phyloP scores from a whole-genome alignment of 2,888 invertebrate species.

The Cheilosia pagana region DNA sequence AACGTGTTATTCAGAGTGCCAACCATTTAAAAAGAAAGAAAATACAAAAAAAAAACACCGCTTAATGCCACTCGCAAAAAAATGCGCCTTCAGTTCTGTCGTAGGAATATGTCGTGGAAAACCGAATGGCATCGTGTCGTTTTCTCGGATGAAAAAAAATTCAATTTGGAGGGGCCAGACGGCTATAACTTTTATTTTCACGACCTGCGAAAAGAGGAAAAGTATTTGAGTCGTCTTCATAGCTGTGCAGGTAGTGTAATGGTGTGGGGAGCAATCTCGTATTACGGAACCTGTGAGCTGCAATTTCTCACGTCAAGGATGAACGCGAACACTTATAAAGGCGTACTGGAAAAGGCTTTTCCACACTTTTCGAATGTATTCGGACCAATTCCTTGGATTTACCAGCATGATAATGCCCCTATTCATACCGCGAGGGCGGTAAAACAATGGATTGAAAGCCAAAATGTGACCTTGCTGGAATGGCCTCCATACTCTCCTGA shows the following conservation, averaged over 20 bases:
- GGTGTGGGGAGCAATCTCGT: not conserved
- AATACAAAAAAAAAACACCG: too few species aligned
- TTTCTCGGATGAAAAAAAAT: too few species aligned
- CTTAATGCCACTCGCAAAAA: too few species aligned
- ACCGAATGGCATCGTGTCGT: not conserved
- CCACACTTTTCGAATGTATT: not conserved
- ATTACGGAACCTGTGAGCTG: not conserved
- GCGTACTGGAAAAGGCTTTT: not conserved
- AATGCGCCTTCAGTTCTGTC: not conserved
- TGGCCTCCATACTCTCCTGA: too few species aligned
- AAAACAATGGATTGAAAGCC: slow-evolving; percentile 1
- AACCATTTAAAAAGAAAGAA: too few species aligned
- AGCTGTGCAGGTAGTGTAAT: slow-evolving; percentile 3
- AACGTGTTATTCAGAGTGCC: too few species aligned
- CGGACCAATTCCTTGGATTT: slow-evolving; percentile 1
- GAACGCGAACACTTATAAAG: too few species aligned
- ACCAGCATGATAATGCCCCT: not conserved
- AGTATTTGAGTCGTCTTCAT: not conserved
- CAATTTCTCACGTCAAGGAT: too few species aligned
- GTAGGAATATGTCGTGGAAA: not conserved
- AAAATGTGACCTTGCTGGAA: too few species aligned
- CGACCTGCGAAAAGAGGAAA: not conserved
- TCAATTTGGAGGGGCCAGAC: too few species aligned
- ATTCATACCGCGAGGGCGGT: not conserved
- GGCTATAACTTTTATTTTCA: too few species aligned